Percentiles rank a stretch among this genome's conserved stretches.
phyloP scores from a whole-genome alignment of 2,113 vertebrate species.

The Toxostoma redivivum region DNA sequence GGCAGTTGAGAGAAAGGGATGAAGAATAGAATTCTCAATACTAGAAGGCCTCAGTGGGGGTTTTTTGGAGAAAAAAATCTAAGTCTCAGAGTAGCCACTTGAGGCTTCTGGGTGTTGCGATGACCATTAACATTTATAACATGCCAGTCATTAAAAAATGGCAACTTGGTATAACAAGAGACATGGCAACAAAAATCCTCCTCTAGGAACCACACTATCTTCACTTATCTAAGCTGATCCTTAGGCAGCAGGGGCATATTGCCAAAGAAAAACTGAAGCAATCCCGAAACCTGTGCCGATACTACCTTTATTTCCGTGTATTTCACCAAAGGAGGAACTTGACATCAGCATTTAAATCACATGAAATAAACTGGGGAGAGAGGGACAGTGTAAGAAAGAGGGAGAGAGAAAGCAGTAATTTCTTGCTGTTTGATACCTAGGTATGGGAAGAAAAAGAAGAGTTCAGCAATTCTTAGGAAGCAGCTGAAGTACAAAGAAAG shows the following conservation, averaged over 20 bases:
- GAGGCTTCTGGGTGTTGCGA: background rate
- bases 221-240: background rate
- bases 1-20: background rate
- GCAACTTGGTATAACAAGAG: background rate
- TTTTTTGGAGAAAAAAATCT: background rate
- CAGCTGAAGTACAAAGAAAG: background rate
- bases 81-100: background rate
- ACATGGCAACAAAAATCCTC: background rate
- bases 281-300: background rate
- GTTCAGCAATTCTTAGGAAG: background rate
- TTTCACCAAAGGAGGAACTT: background rate
- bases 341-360: background rate
- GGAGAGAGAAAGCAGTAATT: background rate
- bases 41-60: background rate
- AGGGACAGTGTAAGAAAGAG: background rate
- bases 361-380: background rate
- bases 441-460: background rate
- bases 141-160: background rate
- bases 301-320: background rate
- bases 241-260: background rate
- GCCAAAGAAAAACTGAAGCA: background rate
- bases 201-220: background rate
- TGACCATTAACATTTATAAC: background rate
- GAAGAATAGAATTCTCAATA: background rate
- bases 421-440: background rate